Base-by-base conservation (phyloP, 2,113 vertebrate species). In the Pavo muticus region DNA sequence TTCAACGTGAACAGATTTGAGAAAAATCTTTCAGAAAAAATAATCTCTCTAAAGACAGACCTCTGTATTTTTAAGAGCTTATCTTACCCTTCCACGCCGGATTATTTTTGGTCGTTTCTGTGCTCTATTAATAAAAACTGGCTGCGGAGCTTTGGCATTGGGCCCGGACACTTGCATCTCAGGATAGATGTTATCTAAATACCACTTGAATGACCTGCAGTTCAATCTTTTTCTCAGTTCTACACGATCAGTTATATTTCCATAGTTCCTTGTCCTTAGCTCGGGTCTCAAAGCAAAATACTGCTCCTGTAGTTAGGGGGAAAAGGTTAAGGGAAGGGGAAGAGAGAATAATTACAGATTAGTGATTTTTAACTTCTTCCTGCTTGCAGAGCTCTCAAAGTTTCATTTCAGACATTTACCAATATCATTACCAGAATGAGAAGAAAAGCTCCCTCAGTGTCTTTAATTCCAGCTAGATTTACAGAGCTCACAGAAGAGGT, bases 201-300 rank as follows among this genome's bases (percentile, higher is more conserved):
- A 99, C 99, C 99, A 99, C 57, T 98, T 98, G 83, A 99, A 99
- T 1, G 99, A 98, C 42, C 91, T 98, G 80, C 99, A 99, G 74
- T 98, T 98, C 93, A 99, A 80, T 56, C 92, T 98, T 93, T 97
- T 97, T 79, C 99, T 97, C 95, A 99, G 2, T 5, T 98, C 98
- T 44, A 98, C 90, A 3, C 99, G 99, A 69, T 99, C 98, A 0
- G 98, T 97, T 94, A 99, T 98, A 84, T 99, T 98, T 3, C 99
- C 99, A 9, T 98, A 99, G 80, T 91, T 97, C 13, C 98, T 98
- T 27, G 93, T 98, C 64, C 98, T 98, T 60, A 99, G 97, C 83
- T 99, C 99, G 0, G 99, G 99, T 71, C 99, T 98, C 83, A 99
- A 97, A 35, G 98, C 98, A 87, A 99, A 99, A 96, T 99, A 99